Percentiles rank a stretch among this genome's conserved stretches.
phyloP scores from a whole-genome alignment of 2,888 invertebrate genomes.

The Epinotia bilunana region DNA sequence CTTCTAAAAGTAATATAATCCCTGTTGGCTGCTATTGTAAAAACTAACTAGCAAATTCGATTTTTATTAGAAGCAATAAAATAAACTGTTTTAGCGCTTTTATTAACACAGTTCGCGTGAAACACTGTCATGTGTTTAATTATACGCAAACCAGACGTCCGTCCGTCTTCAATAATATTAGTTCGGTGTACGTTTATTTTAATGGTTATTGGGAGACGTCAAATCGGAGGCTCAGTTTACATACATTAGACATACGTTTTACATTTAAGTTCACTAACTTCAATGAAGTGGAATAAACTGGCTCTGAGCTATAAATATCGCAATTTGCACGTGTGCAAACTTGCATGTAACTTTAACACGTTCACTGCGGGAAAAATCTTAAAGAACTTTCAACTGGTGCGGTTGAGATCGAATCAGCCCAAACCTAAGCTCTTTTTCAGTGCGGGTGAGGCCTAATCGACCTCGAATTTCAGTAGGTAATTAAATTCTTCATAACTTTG shows the following conservation, averaged over 20 bases:
- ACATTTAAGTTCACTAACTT: background rate
- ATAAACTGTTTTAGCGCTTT: conserved; percentile 18
- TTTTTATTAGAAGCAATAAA: conserved; percentile 28
- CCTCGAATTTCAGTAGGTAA: too few relatives aligned
- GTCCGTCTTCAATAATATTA: conserved; percentile 19
- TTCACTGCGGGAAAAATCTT: too few relatives aligned
- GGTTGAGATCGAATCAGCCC: too few relatives aligned
- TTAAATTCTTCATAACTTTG: too few relatives aligned
- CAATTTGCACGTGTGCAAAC: too few relatives aligned
- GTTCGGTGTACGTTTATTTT: conserved; percentile 26
- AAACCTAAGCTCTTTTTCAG: too few relatives aligned
- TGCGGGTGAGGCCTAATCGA: too few relatives aligned
- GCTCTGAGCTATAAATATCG: too few relatives aligned
- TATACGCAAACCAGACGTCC: conserved; percentile 24
- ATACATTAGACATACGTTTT: background rate
- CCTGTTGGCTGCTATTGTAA: background rate
- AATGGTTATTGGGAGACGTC: background rate
- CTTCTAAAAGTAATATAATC: background rate
- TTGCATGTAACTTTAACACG: too few relatives aligned
- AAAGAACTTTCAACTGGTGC: too few relatives aligned
- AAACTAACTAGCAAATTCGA: background rate
- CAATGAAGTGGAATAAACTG: too few relatives aligned
- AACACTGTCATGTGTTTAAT: conserved; percentile 21
- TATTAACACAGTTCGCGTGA: conserved; percentile 20
- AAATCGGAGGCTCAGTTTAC: background rate